Evolutionary conservation across 2,113 vertebrate species (phyloP).

Genomic region (Pachyramphus minor): DNA sequence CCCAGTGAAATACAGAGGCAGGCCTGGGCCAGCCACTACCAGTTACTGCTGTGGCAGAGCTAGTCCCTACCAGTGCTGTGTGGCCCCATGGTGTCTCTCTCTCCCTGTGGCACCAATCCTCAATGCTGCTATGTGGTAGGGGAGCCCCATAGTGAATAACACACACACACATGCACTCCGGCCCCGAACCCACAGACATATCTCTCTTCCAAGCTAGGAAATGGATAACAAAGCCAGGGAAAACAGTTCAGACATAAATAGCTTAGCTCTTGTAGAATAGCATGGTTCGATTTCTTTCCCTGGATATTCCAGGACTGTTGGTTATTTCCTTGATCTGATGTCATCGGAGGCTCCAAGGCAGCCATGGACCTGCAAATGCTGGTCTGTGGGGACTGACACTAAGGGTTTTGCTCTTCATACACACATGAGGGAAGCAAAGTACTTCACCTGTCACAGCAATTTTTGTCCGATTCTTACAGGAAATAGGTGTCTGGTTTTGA

Average conservation of each 20-base stretch:
- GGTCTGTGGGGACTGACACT: neutral
- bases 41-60: neutral
- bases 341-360: neutral
- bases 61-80: accelerated
- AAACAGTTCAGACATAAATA: neutral
- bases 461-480: neutral
- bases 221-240: neutral
- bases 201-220: neutral
- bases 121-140: neutral
- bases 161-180: accelerated
- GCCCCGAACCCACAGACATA: neutral
- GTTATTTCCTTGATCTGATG: neutral
- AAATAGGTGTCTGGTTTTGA: neutral
- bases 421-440: neutral
- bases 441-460: neutral
- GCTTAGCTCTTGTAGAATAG: neutral
- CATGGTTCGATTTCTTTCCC: neutral
- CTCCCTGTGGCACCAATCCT: neutral
- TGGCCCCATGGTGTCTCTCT: neutral
- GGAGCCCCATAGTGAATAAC: neutral
- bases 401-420: neutral
- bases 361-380: neutral
- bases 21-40: neutral
- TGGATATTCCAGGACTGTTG: neutral
- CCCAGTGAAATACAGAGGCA: neutral